A percentile compares a stretch with the other conserved stretches of the same genome.
Evolutionary conservation across 2,888 invertebrate species (phyloP).

Genomic region (Xestia rhomboidea): DNA sequence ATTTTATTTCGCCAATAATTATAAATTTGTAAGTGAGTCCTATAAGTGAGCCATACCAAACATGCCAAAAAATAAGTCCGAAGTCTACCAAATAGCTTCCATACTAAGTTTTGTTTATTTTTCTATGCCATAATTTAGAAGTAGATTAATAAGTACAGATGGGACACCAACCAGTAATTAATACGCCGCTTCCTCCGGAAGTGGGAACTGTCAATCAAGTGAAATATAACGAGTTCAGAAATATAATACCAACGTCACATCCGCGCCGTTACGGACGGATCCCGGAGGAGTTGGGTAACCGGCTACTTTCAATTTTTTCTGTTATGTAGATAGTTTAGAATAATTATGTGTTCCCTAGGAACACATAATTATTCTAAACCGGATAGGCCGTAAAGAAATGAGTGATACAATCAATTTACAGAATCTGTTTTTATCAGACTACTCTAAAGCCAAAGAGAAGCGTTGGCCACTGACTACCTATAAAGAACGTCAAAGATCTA

Average conservation of each 20-base stretch:
- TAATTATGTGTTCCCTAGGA: not conserved
- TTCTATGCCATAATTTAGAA: not conserved
- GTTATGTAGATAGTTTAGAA: not conserved
- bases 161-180: slow-evolving; percentile 24
- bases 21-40: too few species aligned
- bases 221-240: slow-evolving; percentile 54
- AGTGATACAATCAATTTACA: not conserved
- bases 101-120: not conserved
- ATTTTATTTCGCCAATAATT: too few species aligned
- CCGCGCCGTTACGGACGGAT: slow-evolving; percentile 28
- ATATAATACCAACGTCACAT: slow-evolving; percentile 40
- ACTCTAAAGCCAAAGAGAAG: too few species aligned
- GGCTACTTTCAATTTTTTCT: slow-evolving; percentile 51
- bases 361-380: too few species aligned
- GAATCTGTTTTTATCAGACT: too few species aligned
- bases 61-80: too few species aligned
- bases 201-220: slow-evolving; percentile 39
- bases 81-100: too few species aligned
- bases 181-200: slow-evolving; percentile 50
- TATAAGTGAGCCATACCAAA: too few species aligned
- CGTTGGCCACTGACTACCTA: too few species aligned
- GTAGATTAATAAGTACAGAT: not conserved
- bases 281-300: slow-evolving; percentile 36
- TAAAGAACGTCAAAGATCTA: too few species aligned
- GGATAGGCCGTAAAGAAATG: not conserved